A percentile compares a stretch with the other conserved stretches of the same genome.
These are phyloP conservation scores for Callocephalon fimbriatum DNA, from an alignment of 2,113 vertebrate species.

Conservation along the genomic window DNA sequence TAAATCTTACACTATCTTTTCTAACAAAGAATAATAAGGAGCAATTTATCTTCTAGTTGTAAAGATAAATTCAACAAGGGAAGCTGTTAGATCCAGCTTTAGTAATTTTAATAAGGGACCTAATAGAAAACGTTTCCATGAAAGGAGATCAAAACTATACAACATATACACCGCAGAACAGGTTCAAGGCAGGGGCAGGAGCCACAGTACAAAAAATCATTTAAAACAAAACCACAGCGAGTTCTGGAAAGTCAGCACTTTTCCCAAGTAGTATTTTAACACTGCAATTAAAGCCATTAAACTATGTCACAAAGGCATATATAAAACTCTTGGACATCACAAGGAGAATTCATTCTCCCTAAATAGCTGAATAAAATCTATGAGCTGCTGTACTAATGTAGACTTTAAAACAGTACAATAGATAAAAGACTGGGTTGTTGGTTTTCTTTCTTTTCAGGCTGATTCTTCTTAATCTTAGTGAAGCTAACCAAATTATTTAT, in stretches of 20 bases:
- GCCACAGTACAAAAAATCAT: neutral
- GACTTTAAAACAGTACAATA: neutral
- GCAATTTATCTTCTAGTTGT: neutral
- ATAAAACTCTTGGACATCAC: neutral
- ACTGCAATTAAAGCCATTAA: neutral
- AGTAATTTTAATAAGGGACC: neutral
- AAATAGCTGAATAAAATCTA: neutral
- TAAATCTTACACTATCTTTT: neutral
- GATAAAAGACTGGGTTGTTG: neutral
- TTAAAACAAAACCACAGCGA: neutral
- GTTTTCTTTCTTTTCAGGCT: neutral
- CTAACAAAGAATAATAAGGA: neutral
- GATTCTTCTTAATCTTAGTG: neutral
- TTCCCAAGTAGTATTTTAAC: neutral
- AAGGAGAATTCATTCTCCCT: neutral
- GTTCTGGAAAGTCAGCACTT: neutral
- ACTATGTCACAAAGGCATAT: neutral
- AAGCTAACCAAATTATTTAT: neutral
- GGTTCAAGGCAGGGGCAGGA: neutral
- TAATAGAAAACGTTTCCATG: neutral
- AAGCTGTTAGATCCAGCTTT: neutral
- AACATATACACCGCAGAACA: neutral
- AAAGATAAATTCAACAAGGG: neutral
- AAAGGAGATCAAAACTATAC: neutral
- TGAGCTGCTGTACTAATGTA: neutral